Conservation (phyloP, 1,140 invertebrate genomes). For the Mercenaria mercenaria region DNA sequence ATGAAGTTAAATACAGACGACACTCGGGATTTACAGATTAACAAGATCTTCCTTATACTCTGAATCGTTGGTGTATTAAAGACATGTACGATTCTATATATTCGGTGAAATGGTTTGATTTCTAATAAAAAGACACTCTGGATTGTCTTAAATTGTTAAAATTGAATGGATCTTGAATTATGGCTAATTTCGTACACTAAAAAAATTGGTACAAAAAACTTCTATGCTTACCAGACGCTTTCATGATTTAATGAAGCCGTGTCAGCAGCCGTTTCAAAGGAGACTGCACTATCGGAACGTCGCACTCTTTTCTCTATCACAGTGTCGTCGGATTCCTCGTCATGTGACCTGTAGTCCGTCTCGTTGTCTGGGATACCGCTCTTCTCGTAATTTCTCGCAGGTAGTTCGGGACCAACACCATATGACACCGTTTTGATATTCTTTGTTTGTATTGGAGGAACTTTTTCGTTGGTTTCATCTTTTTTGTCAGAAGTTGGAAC, state of each 20-base stretch:
- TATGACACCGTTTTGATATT: conserved; percentile 41
- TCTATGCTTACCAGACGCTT: not conserved
- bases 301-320: conserved; percentile 19
- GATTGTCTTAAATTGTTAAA: no score
- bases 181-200: no score
- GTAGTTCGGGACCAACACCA: conserved; percentile 30
- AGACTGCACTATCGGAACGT: conserved; percentile 12
- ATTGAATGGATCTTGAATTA: no score
- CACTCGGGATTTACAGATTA: no score
- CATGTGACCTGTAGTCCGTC: not conserved
- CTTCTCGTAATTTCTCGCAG: not conserved
- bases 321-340: conserved; percentile 14
- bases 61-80: no score
- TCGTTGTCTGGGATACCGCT: not conserved
- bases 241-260: not conserved
- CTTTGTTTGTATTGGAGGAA: conserved; percentile 12
- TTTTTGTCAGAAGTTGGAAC: not conserved
- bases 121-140: no score
- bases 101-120: no score
- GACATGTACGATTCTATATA: no score
- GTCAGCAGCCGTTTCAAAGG: conserved; percentile 41
- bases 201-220: no score
- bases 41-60: no score
- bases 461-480: not conserved
- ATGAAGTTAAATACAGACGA: no score